Conservation (phyloP, 2,113 vertebrate genomes). For the Tragelaphus buxtoni region DNA sequence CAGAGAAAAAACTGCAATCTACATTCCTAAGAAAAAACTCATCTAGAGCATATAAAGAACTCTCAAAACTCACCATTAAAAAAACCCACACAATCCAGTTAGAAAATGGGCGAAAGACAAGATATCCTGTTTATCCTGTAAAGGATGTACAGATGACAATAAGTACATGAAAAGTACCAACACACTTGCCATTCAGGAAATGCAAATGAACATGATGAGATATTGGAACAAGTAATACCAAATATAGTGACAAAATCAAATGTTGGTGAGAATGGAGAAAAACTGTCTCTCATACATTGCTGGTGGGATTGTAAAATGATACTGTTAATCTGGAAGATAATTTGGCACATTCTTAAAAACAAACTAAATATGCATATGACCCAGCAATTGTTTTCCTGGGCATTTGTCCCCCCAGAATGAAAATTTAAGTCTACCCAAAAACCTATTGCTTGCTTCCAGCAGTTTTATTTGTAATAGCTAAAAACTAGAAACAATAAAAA, state of each 20-base stretch:
- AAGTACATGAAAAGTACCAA: background rate
- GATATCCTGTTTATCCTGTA: background rate
- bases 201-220: background rate
- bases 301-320: background rate
- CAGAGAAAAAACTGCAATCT: background rate
- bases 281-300: background rate
- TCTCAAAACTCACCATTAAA: background rate
- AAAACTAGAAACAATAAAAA: background rate
- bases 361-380: background rate
- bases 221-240: background rate
- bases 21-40: background rate
- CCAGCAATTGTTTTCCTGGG: background rate
- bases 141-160: background rate
- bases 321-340: background rate
- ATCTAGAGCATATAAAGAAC: background rate
- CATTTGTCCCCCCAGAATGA: background rate
- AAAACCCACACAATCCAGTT: background rate
- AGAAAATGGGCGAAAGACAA: background rate
- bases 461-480: background rate
- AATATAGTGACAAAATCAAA: background rate
- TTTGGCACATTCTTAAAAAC: background rate
- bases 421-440: background rate
- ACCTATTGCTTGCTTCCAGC: background rate
- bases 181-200: background rate
- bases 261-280: background rate